A percentile compares a stretch with the other conserved stretches of the same genome.
phyloP scores from a whole-genome alignment of 2,888 invertebrate species.

The Drosophila planitibia region DNA sequence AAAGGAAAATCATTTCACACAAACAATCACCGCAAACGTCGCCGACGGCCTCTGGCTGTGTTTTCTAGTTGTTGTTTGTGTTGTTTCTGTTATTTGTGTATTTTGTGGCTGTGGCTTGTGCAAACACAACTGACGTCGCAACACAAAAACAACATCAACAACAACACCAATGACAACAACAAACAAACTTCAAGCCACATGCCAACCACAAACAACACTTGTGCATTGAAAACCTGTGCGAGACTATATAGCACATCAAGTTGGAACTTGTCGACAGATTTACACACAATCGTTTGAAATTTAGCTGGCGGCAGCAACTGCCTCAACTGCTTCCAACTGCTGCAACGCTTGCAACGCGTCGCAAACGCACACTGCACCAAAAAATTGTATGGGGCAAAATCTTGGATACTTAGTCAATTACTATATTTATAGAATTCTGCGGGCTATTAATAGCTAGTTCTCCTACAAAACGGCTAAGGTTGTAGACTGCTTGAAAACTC shows the following conservation, averaged over 20 bases:
- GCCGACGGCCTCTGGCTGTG: slow-evolving; percentile 28
- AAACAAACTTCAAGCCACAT: slow-evolving; percentile 14
- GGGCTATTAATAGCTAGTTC: neutral
- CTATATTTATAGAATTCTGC: neutral
- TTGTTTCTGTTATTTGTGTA: slow-evolving; percentile 6
- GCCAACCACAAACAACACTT: slow-evolving; percentile 52
- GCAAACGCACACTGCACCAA: slow-evolving; percentile 31
- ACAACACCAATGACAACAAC: slow-evolving; percentile 21
- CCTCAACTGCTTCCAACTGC: neutral
- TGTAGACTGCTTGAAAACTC: neutral
- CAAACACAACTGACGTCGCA: slow-evolving; percentile 57
- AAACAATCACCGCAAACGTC: slow-evolving; percentile 60
- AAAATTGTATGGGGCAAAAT: neutral
- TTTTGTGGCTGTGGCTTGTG: slow-evolving; percentile 54
- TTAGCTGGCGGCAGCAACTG: slow-evolving; percentile 34
- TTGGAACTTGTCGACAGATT: slow-evolving; percentile 66
- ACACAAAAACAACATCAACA: slow-evolving; percentile 28
- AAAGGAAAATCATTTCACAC: slow-evolving; percentile 78
- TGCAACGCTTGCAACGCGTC: slow-evolving; percentile 16
- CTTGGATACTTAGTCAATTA: neutral
- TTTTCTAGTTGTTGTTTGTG: neutral
- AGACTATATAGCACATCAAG: slow-evolving; percentile 55
- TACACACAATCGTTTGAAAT: slow-evolving; percentile 69
- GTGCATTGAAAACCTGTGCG: slow-evolving; percentile 44
- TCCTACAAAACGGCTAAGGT: neutral